phyloP scores from a whole-genome alignment of 2,797 vertebrate species.

The Pantherophis alleghaniensis region DNA sequence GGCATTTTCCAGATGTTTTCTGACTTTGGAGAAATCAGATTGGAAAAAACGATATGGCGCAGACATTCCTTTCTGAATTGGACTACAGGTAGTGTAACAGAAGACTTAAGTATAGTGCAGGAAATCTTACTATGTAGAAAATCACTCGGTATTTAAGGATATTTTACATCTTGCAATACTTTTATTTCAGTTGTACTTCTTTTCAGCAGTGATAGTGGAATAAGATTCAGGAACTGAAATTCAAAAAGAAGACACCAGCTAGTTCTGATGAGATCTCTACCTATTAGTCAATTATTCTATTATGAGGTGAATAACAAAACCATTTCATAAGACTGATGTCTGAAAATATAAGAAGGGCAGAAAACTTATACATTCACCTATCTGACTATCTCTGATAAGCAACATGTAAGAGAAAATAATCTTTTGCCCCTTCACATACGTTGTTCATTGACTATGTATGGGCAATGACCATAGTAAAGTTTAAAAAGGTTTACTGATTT shows the following conservation, averaged over 20 bases:
- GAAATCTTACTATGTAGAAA: background rate
- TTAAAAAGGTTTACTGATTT: background rate
- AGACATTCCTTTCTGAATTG: background rate
- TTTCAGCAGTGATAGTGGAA: background rate
- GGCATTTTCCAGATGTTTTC: background rate
- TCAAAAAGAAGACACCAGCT: background rate
- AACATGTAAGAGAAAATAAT: background rate
- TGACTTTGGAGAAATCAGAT: background rate
- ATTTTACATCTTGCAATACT: background rate
- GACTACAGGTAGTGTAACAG: background rate
- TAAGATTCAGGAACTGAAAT: background rate
- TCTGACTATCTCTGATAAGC: background rate
- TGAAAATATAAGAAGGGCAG: background rate
- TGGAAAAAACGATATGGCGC: background rate
- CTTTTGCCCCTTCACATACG: background rate
- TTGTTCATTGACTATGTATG: background rate
- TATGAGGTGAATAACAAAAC: background rate
- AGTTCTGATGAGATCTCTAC: background rate
- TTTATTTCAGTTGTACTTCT: background rate
- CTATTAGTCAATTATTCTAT: background rate
- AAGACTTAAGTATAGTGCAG: background rate
- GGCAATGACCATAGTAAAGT: background rate
- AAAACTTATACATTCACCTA: background rate
- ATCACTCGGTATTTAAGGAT: background rate
- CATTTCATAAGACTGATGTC: background rate